These are phyloP conservation scores for Bradysia coprophila DNA, from an alignment of 1,140 invertebrate species.

Conservation along the genomic window DNA sequence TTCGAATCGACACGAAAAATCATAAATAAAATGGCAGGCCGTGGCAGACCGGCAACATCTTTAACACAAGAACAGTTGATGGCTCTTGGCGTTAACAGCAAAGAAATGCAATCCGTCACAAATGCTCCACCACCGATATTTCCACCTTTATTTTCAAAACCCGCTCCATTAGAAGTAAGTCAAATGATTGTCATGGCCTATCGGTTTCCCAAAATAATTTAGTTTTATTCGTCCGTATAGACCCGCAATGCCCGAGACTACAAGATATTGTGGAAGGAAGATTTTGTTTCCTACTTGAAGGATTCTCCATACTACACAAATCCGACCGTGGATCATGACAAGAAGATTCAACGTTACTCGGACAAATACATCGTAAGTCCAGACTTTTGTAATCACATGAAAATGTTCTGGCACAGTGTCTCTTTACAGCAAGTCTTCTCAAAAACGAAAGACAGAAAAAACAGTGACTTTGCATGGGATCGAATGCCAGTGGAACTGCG, in stretches of 20 bases:
- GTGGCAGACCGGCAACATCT: constrained; percentile 32
- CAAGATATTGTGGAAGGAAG: constrained; percentile 19
- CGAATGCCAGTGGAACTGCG: constrained; percentile 34
- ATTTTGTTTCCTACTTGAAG: constrained; percentile 22
- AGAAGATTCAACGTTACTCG: constrained; percentile 31
- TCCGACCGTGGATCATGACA: constrained; percentile 36
- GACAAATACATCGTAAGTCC: constrained; percentile 20
- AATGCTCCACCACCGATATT: constrained; percentile 45
- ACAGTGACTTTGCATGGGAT: constrained; percentile 30
- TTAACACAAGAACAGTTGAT: constrained; percentile 39
- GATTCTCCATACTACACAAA: constrained; percentile 36
- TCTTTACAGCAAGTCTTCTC: constrained; percentile 28
- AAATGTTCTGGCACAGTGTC: neutral
- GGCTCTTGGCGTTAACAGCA: constrained; percentile 32
- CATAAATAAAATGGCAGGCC: constrained; percentile 24
- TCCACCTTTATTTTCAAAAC: constrained; percentile 38
- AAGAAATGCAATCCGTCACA: constrained; percentile 35
- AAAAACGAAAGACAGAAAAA: constrained; percentile 22
- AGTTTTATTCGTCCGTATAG: constrained; percentile 5
- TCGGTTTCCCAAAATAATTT: constrained; percentile 9
- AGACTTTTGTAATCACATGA: constrained; percentile 1
- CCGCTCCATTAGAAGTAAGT: constrained; percentile 28
- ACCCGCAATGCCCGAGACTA: constrained; percentile 16
- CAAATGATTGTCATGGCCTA: neutral
- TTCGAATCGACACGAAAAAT: constrained; percentile 10